Evolutionary conservation across 2,113 vertebrate genomes (phyloP).

Genomic region (Pteronura brasiliensis): DNA sequence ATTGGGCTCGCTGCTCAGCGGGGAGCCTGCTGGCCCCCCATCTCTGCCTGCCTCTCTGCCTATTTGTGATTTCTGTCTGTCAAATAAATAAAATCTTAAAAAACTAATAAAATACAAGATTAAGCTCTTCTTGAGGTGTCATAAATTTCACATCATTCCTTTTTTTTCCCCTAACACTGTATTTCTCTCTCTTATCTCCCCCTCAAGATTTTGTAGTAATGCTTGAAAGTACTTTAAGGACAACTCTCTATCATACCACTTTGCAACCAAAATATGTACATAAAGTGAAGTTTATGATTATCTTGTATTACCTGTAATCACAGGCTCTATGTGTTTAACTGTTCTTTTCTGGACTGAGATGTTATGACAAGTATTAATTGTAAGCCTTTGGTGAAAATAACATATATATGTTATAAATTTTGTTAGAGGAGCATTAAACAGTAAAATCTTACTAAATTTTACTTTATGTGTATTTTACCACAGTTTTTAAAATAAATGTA

Average conservation of each 20-base stretch:
- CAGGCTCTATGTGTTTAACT: background rate
- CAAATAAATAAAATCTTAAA: no score
- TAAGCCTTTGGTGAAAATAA: background rate
- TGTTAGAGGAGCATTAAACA: conserved; percentile 4
- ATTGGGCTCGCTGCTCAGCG: no score
- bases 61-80: no score
- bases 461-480: background rate
- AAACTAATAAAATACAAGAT: background rate
- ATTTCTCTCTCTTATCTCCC: conserved; percentile 11
- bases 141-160: background rate
- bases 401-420: background rate
- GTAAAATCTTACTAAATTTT: background rate
- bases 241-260: background rate
- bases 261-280: background rate
- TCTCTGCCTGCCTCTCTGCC: no score
- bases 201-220: background rate
- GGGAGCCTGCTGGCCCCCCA: no score
- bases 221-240: background rate
- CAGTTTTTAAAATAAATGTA: background rate
- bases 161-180: background rate
- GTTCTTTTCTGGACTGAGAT: background rate
- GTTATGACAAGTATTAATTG: background rate
- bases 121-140: background rate
- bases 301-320: background rate
- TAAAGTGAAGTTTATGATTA: background rate